Evolutionary conservation across 2,113 vertebrate species (phyloP), one percentile per base, ranked within the genome.

Genomic region (Oreochromis spilurus): DNA sequence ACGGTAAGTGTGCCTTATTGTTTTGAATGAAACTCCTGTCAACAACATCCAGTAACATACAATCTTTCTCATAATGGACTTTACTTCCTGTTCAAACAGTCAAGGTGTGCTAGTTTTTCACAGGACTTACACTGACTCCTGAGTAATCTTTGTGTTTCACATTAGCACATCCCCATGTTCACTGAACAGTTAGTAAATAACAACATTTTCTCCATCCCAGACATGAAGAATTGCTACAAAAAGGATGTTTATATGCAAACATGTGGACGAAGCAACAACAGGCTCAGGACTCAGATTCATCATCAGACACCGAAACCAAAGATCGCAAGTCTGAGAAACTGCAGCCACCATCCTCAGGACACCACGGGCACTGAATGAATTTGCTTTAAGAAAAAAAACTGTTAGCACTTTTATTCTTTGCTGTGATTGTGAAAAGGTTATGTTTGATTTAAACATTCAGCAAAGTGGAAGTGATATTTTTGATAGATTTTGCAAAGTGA

Each of bases 191-290:
- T 13, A 34, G 9, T 87, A 38, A 85, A 57, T 45, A 34, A 57
- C 43, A n/a, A 13, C 16, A 31, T n/a, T 83, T 8, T 90, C 9
- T 3, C 88, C 57, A 11, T 84, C 40, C 2, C 6, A 99, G 98
- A 77, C 99, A 99, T 0, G 98, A 99, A 5, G 97, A 98, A 6
- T 90, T 99, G 83, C 84, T 99, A 7, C 95, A 93, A 11, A 98
- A 97, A 89, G 97, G 97, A 0, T 98, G 98, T 0, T n/a, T 98
- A 21, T 99, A 99, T 0, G 92, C 97, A 0, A 94, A 97, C 60
- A 99, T 99, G 99, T 99, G 99, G 99, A 88, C 96, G 87, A 97
- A 97, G 58, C 99, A 98, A 84, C 97, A 98, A 89, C 96, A 95
- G 78, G 94, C 95, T 26, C 96, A 95, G 6, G 97, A 97, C 79